Evolutionary conservation across 1,140 invertebrate species (phyloP), one percentile per base, ranked within the genome.

Genomic region (Goniozus legneri): DNA sequence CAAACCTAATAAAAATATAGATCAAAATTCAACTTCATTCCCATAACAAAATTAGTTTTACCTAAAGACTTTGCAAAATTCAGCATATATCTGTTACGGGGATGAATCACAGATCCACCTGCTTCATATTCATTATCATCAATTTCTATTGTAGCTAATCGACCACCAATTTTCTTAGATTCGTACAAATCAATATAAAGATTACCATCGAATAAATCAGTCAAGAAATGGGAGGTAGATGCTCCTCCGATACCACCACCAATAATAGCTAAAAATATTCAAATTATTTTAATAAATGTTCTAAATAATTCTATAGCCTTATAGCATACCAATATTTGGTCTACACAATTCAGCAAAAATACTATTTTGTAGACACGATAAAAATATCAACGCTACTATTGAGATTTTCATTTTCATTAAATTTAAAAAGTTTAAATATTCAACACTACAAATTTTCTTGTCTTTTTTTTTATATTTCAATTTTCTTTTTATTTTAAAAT

Each of bases 241-340:
- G 82, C 78, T 30, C 84, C 84, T 47, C 84, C 80, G 36, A 85
- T 80, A 8, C 84, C 84, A 33, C 76, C 82, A 19, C 84, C 84
- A 57, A 86, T 74, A 31, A 86, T 77, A 15, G 79, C 84, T 82
- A 41, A 58, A 67, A 62, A n/a, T n/a, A n/a, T n/a, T n/a, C n/a
- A n/a, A n/a, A n/a, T n/a, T n/a, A n/a, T n/a, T n/a, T n/a, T n/a
- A n/a, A n/a, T n/a, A n/a, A n/a, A n/a, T n/a, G n/a, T n/a, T n/a
- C n/a, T n/a, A n/a, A n/a, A n/a, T n/a, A n/a, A n/a, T n/a, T n/a
- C n/a, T n/a, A n/a, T n/a, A n/a, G n/a, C n/a, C n/a, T n/a, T n/a
- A n/a, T n/a, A n/a, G n/a, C n/a, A n/a, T n/a, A n/a, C n/a, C n/a
- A n/a, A n/a, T n/a, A n/a, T n/a, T n/a, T n/a, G n/a, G n/a, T n/a